Percentiles rank a stretch among this genome's conserved stretches.
Evolutionary conservation across 23 tunicate genomes (phyloP).

Genomic region (Trididemnum miniatum): DNA sequence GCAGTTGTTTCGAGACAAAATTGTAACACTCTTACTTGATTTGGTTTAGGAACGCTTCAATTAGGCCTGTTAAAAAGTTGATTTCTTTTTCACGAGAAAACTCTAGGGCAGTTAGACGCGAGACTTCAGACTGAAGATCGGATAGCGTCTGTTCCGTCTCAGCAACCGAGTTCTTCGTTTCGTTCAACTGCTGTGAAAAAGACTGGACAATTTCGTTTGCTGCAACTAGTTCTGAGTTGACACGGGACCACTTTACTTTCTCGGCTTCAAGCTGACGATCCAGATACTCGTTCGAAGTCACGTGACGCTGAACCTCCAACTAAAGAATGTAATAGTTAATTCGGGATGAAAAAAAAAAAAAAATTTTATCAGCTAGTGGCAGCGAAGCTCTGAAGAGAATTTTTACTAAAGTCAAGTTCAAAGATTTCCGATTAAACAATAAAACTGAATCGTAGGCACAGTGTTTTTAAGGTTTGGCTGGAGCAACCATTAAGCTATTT

Average conservation of each 20-base stretch:
- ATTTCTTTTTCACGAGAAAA: background rate
- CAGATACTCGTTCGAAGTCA: conserved; percentile 3
- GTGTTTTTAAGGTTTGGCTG: too few species aligned
- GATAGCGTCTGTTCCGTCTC: background rate
- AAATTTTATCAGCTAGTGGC: too few species aligned
- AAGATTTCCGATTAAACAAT: too few species aligned
- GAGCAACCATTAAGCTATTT: too few species aligned
- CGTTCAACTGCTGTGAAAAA: background rate
- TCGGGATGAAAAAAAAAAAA: too few species aligned
- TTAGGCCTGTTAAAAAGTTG: background rate
- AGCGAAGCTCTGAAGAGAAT: too few species aligned
- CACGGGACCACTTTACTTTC: background rate
- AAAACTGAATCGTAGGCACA: too few species aligned
- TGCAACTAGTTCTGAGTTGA: background rate
- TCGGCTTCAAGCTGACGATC: conserved; percentile 40
- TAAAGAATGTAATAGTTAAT: too few species aligned
- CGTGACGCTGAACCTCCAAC: conserved; percentile 27
- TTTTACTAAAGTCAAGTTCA: too few species aligned
- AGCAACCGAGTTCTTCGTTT: background rate
- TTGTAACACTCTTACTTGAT: too few species aligned
- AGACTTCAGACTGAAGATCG: conserved; percentile 14
- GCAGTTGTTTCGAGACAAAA: too few species aligned
- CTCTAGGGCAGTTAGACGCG: background rate
- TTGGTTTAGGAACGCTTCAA: conserved; percentile 3
- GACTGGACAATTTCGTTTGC: background rate